Conservation (phyloP, 2,888 invertebrate genomes). For the Cotesia congregata region DNA sequence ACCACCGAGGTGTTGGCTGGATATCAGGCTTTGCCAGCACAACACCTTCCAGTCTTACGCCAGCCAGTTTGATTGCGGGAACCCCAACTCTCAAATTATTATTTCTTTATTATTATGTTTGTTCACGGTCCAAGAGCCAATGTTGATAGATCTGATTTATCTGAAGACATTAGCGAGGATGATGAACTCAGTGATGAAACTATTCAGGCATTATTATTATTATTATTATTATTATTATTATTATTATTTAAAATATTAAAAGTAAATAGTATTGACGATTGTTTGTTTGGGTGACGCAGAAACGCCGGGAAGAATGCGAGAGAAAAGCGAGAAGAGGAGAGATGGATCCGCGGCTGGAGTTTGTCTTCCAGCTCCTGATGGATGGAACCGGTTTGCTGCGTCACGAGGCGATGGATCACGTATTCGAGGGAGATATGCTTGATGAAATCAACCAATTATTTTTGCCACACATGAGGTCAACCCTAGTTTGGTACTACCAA, state of each 20-base stretch:
- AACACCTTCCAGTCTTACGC: slow-evolving; percentile 35
- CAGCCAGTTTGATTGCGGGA: slow-evolving; percentile 43
- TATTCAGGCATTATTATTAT: slow-evolving; percentile 58
- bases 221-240: background rate
- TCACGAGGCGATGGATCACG: slow-evolving; percentile 91
- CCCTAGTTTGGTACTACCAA: slow-evolving; percentile 91
- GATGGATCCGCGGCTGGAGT: slow-evolving; percentile 93
- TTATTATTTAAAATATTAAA: background rate
- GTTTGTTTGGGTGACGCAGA: slow-evolving; percentile 67
- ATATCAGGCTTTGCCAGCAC: slow-evolving; percentile 21
- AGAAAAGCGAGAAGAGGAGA: slow-evolving; percentile 90
- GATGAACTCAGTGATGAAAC: slow-evolving; percentile 61
- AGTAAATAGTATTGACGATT: slow-evolving; percentile 7
- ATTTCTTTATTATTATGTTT: slow-evolving; percentile 56
- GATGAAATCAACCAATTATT: slow-evolving; percentile 91
- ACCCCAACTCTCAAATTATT: background rate
- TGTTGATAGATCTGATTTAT: slow-evolving; percentile 60
- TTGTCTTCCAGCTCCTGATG: slow-evolving; percentile 89
- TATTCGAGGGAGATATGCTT: slow-evolving; percentile 91
- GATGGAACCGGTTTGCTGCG: slow-evolving; percentile 86
- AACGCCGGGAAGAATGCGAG: slow-evolving; percentile 91
- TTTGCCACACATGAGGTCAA: slow-evolving; percentile 86
- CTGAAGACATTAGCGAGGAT: slow-evolving; percentile 63
- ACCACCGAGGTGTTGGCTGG: slow-evolving; percentile 36
- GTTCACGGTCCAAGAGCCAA: slow-evolving; percentile 60